These are phyloP conservation scores for Bombus confusus DNA, from an alignment of 1,140 invertebrate species.

Conservation along the genomic window DNA sequence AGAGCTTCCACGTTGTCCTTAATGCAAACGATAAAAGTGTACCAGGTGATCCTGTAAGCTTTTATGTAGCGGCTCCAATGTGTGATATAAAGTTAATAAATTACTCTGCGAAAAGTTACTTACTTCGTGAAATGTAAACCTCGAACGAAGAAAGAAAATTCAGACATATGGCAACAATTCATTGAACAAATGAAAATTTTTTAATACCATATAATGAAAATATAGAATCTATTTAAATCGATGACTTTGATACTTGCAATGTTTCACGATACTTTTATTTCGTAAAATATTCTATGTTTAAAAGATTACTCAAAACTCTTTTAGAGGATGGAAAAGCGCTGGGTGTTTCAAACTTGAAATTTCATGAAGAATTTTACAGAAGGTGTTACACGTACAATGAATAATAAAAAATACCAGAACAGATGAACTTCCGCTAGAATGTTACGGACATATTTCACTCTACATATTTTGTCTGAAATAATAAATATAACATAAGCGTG, in stretches of 20 bases:
- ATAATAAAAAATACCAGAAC: background rate
- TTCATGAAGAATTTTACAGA: background rate
- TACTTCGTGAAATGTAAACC: background rate
- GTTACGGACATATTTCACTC: background rate
- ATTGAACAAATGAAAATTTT: background rate
- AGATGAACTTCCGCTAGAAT: background rate
- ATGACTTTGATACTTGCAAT: background rate
- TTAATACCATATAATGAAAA: background rate
- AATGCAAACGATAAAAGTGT: slow-evolving; percentile 59
- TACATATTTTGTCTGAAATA: background rate
- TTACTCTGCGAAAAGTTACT: background rate
- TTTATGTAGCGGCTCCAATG: slow-evolving; percentile 34
- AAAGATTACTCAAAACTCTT: background rate
- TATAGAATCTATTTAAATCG: background rate
- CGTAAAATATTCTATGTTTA: background rate
- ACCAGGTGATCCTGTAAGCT: slow-evolving; percentile 35
- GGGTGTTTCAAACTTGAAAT: background rate
- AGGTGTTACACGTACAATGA: background rate
- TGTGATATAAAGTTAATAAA: slow-evolving; percentile 43
- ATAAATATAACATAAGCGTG: background rate
- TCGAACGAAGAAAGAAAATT: background rate
- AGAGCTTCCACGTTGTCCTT: slow-evolving; percentile 54
- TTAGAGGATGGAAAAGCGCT: background rate
- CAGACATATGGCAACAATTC: background rate
- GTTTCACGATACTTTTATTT: background rate